A percentile compares a stretch with the other conserved stretches of the same genome.
These are phyloP conservation scores for Lymantria monacha DNA, from an alignment of 2,888 invertebrate genomes.

Conservation along the genomic window DNA sequence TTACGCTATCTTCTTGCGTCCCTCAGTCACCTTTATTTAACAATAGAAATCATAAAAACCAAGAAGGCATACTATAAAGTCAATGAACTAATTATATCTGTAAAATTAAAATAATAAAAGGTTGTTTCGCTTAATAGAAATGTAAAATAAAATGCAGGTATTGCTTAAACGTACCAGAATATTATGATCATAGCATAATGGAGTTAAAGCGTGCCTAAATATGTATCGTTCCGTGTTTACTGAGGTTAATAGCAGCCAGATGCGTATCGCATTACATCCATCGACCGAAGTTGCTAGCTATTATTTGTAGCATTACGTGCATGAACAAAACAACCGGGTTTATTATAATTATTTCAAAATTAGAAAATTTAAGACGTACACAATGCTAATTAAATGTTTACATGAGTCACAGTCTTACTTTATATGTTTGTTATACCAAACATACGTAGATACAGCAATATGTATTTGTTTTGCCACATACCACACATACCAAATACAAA, in stretches of 20 bases:
- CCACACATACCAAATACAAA: not conserved
- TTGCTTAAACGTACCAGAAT: not conserved
- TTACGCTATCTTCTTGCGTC: too few relatives aligned
- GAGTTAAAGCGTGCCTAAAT: not conserved
- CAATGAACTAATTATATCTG: too few relatives aligned
- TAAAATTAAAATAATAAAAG: too few relatives aligned
- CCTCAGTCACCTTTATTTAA: too few relatives aligned
- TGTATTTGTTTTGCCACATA: not conserved
- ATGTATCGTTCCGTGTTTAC: not conserved
- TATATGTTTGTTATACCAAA: not conserved
- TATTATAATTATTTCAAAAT: not conserved
- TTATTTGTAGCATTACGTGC: not conserved
- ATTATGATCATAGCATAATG: not conserved
- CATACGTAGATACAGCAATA: not conserved
- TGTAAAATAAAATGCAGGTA: not conserved
- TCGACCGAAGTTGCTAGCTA: not conserved
- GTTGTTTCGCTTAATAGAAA: not conserved
- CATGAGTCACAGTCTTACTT: not conserved
- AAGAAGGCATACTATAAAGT: too few relatives aligned
- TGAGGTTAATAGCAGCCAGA: not conserved
- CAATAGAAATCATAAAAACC: too few relatives aligned
- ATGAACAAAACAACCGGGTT: not conserved
- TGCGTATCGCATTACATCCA: not conserved
- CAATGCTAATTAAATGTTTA: not conserved
- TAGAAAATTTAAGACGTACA: not conserved